phyloP scores from a whole-genome alignment of 2,113 vertebrate genomes.

The Arizona elegans region DNA sequence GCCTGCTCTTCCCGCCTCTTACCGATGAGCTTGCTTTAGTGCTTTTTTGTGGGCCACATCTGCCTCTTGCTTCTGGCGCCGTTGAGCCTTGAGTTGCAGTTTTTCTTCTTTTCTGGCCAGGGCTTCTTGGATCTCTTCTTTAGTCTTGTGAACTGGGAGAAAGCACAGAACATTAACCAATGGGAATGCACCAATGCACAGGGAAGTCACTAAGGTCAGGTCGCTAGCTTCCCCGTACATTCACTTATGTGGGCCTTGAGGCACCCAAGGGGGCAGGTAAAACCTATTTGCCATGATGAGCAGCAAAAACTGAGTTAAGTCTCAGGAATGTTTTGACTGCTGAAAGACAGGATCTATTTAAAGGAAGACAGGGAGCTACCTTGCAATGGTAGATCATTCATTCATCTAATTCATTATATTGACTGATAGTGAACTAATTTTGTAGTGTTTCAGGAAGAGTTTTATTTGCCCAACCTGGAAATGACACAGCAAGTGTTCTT shows the following conservation, averaged over 20 bases:
- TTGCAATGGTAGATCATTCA: neutral
- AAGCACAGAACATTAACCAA: fast-evolving
- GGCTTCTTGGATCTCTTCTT: slow-evolving; percentile 79
- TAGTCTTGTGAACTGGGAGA: slow-evolving; percentile 75
- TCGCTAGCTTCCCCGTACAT: neutral
- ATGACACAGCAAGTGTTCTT: neutral
- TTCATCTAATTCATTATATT: neutral
- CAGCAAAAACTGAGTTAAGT: neutral
- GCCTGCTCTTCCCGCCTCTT: neutral
- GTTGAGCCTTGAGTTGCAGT: slow-evolving; percentile 69
- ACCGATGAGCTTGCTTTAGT: slow-evolving; percentile 76
- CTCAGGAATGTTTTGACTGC: neutral
- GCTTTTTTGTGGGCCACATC: slow-evolving; percentile 74
- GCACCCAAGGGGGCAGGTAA: too few species aligned
- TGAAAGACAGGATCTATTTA: neutral
- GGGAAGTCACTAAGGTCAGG: neutral
- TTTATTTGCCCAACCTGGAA: neutral
- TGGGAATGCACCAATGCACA: neutral
- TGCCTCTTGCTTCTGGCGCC: slow-evolving; percentile 78
- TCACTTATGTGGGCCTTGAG: neutral
- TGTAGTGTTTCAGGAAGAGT: neutral
- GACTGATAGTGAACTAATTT: neutral
- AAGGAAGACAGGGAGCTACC: neutral
- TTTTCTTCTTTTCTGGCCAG: slow-evolving; percentile 76
- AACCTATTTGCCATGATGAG: neutral